These are phyloP conservation scores for Sebastes miniatus DNA, from an alignment of 2,797 vertebrate species.

Conservation along the genomic window DNA sequence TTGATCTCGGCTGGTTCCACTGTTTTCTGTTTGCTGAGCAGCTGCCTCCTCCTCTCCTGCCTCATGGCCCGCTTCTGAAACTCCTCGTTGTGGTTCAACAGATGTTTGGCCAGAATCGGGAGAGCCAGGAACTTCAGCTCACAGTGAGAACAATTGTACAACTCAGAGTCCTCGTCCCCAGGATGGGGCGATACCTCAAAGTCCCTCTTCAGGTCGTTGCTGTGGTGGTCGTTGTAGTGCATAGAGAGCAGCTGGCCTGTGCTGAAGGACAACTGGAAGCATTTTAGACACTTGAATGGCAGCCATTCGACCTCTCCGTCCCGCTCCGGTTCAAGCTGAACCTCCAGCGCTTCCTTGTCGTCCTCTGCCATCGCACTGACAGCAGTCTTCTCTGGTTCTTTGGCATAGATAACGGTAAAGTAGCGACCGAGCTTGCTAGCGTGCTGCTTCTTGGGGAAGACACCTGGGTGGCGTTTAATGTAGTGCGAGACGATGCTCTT, in stretches of 20 bases:
- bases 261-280: conserved; percentile 94
- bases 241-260: conserved; percentile 91
- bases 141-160: conserved; percentile 96
- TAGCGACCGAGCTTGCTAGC: conserved; percentile 95
- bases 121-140: conserved; percentile 90
- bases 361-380: conserved; percentile 65
- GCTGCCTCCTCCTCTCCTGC: conserved; percentile 91
- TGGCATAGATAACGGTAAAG: conserved; percentile 95
- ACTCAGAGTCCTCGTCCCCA: conserved; percentile 83
- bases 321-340: conserved; percentile 83
- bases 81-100: conserved; percentile 93
- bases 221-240: conserved; percentile 97
- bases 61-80: conserved; percentile 95
- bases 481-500: conserved; percentile 99
- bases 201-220: conserved; percentile 93
- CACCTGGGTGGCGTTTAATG: conserved; percentile 97
- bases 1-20: conserved; percentile 86
- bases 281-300: conserved; percentile 95
- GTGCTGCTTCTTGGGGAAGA: conserved; percentile 98
- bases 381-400: conserved; percentile 85
- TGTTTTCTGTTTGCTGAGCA: conserved; percentile 91
- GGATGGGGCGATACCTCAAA: conserved; percentile 86
- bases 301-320: conserved; percentile 89
- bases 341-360: conserved; percentile 76
- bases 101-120: conserved; percentile 88